Evolutionary conservation across 2,888 invertebrate species (phyloP), one percentile per base, ranked within the genome.

Genomic region (Latrodectus hesperus): DNA sequence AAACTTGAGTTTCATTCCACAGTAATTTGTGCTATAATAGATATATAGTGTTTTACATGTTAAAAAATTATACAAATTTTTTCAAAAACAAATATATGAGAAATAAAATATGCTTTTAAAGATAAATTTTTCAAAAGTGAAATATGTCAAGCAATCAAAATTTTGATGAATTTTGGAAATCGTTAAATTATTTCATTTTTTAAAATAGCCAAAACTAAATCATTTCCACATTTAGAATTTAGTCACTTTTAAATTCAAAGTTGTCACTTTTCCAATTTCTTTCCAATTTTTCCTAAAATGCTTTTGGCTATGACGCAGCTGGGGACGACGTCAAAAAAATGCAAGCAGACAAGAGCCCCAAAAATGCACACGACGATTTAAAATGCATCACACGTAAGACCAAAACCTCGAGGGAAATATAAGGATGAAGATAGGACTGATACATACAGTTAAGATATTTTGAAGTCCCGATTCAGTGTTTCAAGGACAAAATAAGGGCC

Each of bases 371-470:
- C n/a, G 60, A n/a, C n/a, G 60, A 60, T 60, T 60, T 60, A 60
- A 60, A 60, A 60, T 60, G 60, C 60, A 60, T 60, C 60, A 60
- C 60, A 60, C 60, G 4, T 60, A 12, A 60, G 12, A 60, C 10
- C 38, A 6, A 60, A n/a, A 12, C 12, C 60, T 60, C 60, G 12
- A 12, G 60, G 60, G 60, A 60, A 60, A 60, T 60, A 60, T 60
- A n/a, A 60, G 60, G 60, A 60, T 60, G 60, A 60, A 60, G 60
- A 60, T 60, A 6, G n/a, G 14, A 16, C 12, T 12, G 60, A 60
- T 49, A 71, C 68, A 26, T 17, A 38, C 49, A 49, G 77, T 70
- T 77, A 77, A 67, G 68, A 68, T 67, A 55, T 79, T 71, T 79
- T 38, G 55, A 70, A 79, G 79, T 17, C 49, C 38, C 53, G 16